Conservation (phyloP, 2,888 invertebrate genomes). For the Antheraea yamamai region DNA sequence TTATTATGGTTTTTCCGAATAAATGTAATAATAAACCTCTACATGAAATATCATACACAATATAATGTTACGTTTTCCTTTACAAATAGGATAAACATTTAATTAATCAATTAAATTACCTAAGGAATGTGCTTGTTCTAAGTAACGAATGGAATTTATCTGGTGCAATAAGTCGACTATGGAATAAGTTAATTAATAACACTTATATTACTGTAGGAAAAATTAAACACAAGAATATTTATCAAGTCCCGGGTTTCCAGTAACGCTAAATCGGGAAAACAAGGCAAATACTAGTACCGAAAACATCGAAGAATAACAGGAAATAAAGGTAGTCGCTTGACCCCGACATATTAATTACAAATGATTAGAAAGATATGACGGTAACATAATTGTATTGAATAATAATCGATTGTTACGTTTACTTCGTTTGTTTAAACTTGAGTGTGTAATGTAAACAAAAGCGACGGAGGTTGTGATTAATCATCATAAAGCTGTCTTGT, state of each 20-base stretch:
- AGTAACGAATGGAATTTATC: too few species aligned
- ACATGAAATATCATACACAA: not conserved
- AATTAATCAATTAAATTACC: not conserved
- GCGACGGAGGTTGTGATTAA: slow-evolving; percentile 51
- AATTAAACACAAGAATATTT: not conserved
- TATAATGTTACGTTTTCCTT: slow-evolving; percentile 4
- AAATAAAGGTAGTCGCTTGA: not conserved
- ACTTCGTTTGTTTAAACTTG: slow-evolving; percentile 23
- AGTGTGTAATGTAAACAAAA: slow-evolving; percentile 55
- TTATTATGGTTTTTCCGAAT: slow-evolving; percentile 8
- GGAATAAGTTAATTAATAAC: not conserved
- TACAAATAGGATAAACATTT: not conserved
- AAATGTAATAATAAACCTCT: not conserved
- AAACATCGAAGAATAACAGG: not conserved
- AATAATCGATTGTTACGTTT: slow-evolving; percentile 25
- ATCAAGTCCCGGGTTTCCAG: not conserved
- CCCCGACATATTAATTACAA: not conserved
- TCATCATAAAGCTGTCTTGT: slow-evolving; percentile 61
- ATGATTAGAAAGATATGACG: not conserved
- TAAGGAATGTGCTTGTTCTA: not conserved
- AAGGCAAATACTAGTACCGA: not conserved
- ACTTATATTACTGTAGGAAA: not conserved
- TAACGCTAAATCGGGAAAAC: not conserved
- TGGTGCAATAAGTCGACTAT: not conserved
- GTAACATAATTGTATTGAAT: slow-evolving; percentile 25